phyloP scores from a whole-genome alignment of 2,113 vertebrate genomes.

The Oostethus manadensis region DNA sequence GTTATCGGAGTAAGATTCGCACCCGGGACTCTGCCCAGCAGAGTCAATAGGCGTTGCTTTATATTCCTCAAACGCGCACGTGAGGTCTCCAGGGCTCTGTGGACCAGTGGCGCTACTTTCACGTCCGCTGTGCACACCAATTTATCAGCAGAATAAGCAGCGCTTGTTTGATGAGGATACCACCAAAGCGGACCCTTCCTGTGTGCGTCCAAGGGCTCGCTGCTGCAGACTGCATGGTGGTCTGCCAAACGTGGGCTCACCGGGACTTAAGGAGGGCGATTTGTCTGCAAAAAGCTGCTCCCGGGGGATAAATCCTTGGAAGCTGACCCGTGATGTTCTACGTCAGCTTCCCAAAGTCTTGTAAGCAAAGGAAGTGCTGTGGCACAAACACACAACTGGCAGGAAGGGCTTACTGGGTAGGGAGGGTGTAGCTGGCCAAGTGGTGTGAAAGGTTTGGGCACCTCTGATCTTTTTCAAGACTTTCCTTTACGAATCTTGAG shows the following conservation, averaged over 20 bases:
- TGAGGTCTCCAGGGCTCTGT: background rate
- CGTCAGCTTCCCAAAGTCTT: slow-evolving; percentile 29
- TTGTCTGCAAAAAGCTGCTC: slow-evolving; percentile 61
- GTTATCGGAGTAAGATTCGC: background rate
- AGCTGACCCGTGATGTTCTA: slow-evolving; percentile 38
- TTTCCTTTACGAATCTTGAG: too few species aligned
- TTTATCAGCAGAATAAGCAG: too few species aligned
- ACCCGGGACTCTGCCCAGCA: background rate
- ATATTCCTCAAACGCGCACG: background rate
- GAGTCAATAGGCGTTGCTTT: slow-evolving; percentile 1
- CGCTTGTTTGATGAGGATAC: too few species aligned
- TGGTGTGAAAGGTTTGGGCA: too few species aligned
- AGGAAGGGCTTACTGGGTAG: too few species aligned
- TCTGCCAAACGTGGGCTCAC: slow-evolving; percentile 35
- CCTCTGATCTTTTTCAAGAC: too few species aligned
- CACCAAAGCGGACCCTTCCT: too few species aligned
- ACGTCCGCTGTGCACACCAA: background rate
- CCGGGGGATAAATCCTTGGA: slow-evolving; percentile 51
- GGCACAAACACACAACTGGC: slow-evolving; percentile 2
- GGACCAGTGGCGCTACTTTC: background rate
- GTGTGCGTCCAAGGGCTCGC: slow-evolving; percentile 2
- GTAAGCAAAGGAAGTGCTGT: slow-evolving; percentile 35
- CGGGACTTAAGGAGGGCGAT: slow-evolving; percentile 47
- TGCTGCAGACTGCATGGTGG: slow-evolving; percentile 15
- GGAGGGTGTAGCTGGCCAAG: too few species aligned